Evolutionary conservation across 2,888 invertebrate species (phyloP).

Genomic region (Seladonia tumulorum): DNA sequence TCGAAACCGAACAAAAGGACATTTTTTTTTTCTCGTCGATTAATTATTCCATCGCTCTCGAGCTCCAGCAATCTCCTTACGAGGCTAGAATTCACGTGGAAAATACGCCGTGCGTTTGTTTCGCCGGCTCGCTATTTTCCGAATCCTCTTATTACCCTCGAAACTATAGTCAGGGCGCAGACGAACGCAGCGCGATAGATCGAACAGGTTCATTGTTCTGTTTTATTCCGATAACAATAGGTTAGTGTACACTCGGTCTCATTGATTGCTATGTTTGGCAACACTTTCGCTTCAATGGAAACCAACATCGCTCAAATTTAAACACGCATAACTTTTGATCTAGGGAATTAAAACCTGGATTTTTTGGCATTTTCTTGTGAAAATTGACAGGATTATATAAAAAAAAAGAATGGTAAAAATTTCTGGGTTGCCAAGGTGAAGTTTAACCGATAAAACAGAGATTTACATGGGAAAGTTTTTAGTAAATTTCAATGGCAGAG

Average conservation of each 20-base stretch:
- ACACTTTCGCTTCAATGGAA: background rate
- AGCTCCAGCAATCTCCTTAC: constrained; percentile 3
- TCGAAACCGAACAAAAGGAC: constrained; percentile 48
- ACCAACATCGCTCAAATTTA: no score
- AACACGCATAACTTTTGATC: no score
- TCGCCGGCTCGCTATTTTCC: constrained; percentile 5
- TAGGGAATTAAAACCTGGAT: no score
- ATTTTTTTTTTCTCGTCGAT: constrained; percentile 39
- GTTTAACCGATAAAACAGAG: no score
- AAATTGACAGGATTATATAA: no score
- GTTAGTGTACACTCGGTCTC: background rate
- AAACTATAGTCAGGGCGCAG: background rate
- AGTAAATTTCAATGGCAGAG: background rate
- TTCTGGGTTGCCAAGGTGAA: no score
- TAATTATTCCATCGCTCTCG: constrained; percentile 45
- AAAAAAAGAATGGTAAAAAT: no score
- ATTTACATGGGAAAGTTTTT: background rate
- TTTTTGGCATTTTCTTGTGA: no score
- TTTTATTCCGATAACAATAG: background rate
- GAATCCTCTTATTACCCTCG: constrained; percentile 17
- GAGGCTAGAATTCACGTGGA: constrained; percentile 6
- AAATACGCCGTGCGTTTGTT: constrained; percentile 13
- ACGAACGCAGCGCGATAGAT: constrained; percentile 32
- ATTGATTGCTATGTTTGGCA: background rate
- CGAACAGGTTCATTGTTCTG: background rate